Base-by-base conservation (phyloP, 2,888 invertebrate species). In the Synanthedon vespiformis region DNA sequence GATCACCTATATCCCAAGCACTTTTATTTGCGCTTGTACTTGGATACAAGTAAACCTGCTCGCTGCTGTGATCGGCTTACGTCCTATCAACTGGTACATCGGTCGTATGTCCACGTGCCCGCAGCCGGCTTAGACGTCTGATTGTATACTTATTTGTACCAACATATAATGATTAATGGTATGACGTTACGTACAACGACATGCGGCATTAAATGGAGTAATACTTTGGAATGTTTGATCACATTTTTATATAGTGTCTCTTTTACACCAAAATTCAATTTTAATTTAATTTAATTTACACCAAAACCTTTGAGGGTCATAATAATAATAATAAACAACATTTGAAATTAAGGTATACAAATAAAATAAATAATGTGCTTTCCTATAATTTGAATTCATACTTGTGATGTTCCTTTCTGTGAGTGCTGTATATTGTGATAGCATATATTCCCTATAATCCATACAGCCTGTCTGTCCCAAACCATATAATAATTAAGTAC, bases 21-120 rank as follows among this genome's bases (percentile, higher is more conserved):
- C 12, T 48, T 48, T 16, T 48, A 10, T 48, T 48, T 48, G 4
- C 16, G 18, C 6, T 61, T 70, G 67, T 70, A 72, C 68, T 66
- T 60, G 62, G 56, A 61, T 62, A 58, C 70, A 69, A 64, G 72
- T 66, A 67, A 69, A 71, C 72, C 63, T 68, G 74, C 68, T 55
- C 63, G 57, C 65, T 49, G 41, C 53, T 61, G 57, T 74, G 78
- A 82, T 81, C 81, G 74, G 82, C 79, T 82, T 80, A 83, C 61
- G 71, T 69, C 68, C 65, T 73, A 69, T 68, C 75, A 65, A 61
- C 58, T 56, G 56, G 60, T 55, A 56, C 64, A 65, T 68, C 70
- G 65, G 58, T 34, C 65, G 61, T 67, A 62, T 65, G 69, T 71
- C 79, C 80, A 80, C 81, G 80, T 78, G 81, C 77, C 62, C 61